These are phyloP conservation scores for Hedya salicella DNA, from an alignment of 2,888 invertebrate genomes.

Conservation along the genomic window DNA sequence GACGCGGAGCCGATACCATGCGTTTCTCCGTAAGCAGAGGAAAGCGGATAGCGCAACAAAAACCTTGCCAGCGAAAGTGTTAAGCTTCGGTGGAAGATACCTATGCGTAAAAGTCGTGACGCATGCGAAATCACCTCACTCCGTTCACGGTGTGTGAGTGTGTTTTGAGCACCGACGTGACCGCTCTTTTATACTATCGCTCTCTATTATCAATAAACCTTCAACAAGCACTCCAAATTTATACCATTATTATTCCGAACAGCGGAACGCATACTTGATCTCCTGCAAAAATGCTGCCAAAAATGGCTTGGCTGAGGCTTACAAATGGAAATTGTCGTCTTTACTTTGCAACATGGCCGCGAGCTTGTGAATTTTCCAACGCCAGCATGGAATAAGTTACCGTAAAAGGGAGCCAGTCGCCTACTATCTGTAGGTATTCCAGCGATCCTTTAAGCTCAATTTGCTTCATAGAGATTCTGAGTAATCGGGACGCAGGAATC, in stretches of 20 bases:
- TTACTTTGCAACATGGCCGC: constrained; percentile 31
- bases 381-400: constrained; percentile 29
- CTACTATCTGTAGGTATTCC: constrained; percentile 62
- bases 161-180: too few relatives aligned
- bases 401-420: constrained; percentile 46
- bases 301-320: constrained; percentile 31
- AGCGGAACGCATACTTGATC: constrained; percentile 15
- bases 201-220: constrained; percentile 18
- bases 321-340: constrained; percentile 33
- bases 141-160: too few relatives aligned
- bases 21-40: too few relatives aligned
- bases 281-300: constrained; percentile 31
- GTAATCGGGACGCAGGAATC: constrained; percentile 63
- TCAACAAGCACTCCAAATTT: constrained; percentile 16
- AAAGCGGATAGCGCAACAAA: too few relatives aligned
- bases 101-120: too few relatives aligned
- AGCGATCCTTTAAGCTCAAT: constrained; percentile 72
- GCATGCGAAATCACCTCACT: too few relatives aligned
- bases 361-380: constrained; percentile 35
- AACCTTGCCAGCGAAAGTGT: too few relatives aligned
- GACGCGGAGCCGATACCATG: too few relatives aligned
- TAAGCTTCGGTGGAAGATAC: too few relatives aligned
- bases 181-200: too few relatives aligned
- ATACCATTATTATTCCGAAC: constrained; percentile 24
- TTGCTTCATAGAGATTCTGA: constrained; percentile 64